A percentile compares a stretch with the other conserved stretches of the same genome.
phyloP scores from a whole-genome alignment of 2,113 vertebrate genomes.

The Ginglymostoma cirratum region DNA sequence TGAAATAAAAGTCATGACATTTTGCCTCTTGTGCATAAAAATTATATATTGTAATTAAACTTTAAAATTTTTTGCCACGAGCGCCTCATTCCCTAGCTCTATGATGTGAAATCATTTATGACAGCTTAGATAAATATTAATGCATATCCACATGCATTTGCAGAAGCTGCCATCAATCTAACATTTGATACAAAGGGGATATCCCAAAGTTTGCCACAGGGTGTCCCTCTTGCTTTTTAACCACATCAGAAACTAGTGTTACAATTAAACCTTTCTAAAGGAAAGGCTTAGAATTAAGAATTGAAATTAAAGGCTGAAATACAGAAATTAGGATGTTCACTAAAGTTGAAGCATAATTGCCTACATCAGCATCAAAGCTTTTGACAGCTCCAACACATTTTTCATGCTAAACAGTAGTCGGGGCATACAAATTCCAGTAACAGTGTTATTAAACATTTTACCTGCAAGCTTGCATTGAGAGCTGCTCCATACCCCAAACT shows the following conservation, averaged over 20 bases:
- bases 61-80: constrained; percentile 94
- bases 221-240: constrained; percentile 79
- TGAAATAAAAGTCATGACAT: constrained; percentile 87
- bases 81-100: constrained; percentile 78
- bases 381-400: background rate
- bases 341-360: background rate
- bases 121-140: constrained; percentile 99
- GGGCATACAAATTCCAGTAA: background rate
- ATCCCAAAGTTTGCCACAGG: constrained; percentile 80
- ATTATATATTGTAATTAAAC: constrained; percentile 96
- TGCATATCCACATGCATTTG: constrained; percentile 86
- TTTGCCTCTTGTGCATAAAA: constrained; percentile 89
- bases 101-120: constrained; percentile 97
- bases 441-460: constrained; percentile 50
- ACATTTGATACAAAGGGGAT: constrained; percentile 66
- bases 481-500: constrained; percentile 96
- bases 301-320: background rate
- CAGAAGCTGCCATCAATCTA: constrained; percentile 85
- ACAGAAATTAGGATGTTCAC: constrained; percentile 5
- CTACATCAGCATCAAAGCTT: background rate
- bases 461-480: constrained; percentile 98
- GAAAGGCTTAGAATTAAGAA: background rate
- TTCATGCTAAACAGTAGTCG: background rate
- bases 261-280: background rate
- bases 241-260: constrained; percentile 58